These are phyloP conservation scores for Dinoponera quadriceps DNA, from an alignment of 1,140 invertebrate species.

Conservation along the genomic window DNA sequence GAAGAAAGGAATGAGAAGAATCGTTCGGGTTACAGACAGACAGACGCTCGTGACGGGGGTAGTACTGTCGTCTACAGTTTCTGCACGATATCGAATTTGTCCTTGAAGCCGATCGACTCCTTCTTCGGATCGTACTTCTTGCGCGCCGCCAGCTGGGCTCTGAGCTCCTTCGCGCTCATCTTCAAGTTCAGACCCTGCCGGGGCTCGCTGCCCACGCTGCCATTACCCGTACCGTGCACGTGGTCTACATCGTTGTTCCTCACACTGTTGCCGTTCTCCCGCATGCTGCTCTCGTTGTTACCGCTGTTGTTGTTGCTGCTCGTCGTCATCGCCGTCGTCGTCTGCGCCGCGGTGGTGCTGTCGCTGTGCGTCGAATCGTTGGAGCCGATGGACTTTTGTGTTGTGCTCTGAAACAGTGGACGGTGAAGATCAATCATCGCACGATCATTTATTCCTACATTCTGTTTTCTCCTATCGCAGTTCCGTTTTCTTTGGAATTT, in stretches of 20 bases:
- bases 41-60: neutral
- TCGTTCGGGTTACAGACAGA: neutral
- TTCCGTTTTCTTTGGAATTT: too few species aligned
- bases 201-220: slow-evolving; percentile 65
- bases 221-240: slow-evolving; percentile 68
- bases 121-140: slow-evolving; percentile 96
- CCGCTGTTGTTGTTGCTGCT: slow-evolving; percentile 68
- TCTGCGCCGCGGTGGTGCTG: slow-evolving; percentile 73
- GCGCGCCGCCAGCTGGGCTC: slow-evolving; percentile 92
- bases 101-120: slow-evolving; percentile 94
- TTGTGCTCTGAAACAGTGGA: slow-evolving; percentile 77
- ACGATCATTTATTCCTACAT: too few species aligned
- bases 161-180: slow-evolving; percentile 95
- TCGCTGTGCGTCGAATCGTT: slow-evolving; percentile 80
- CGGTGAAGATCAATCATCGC: too few species aligned
- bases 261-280: slow-evolving; percentile 77
- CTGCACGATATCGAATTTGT: slow-evolving; percentile 97
- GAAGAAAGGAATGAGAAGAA: slow-evolving; percentile 11
- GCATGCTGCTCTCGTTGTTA: slow-evolving; percentile 77
- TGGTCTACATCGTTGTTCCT: slow-evolving; percentile 61
- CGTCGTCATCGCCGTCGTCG: slow-evolving; percentile 70
- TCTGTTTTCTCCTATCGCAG: too few species aligned
- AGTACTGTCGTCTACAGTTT: slow-evolving; percentile 88
- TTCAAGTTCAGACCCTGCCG: slow-evolving; percentile 89
- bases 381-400: slow-evolving; percentile 81